Base-by-base conservation (phyloP, 2,113 vertebrate genomes). In the Scatophagus argus region DNA sequence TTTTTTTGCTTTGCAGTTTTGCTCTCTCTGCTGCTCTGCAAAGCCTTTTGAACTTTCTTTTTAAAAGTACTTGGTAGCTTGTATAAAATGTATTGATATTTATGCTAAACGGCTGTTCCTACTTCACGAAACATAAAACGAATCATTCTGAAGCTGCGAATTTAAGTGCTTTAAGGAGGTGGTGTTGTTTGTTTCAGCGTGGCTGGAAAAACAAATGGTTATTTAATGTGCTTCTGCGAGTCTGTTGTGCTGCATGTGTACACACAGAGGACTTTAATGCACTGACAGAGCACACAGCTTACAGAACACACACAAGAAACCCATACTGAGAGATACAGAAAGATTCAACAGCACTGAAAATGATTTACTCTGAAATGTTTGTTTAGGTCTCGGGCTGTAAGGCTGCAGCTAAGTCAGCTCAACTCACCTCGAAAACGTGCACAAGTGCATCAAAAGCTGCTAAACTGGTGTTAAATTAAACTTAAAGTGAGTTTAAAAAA, bases 1-100 rank as follows among this genome's bases (percentile, higher is more conserved):
- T 8, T 8, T 49, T 17, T 16, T 11, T 5, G 32, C 25, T 51
- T 61, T 7, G 6, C 14, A 29, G 23, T 66, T 44, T 19, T 56
- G n/a, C 21, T 52, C 59, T 17, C 38, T 46, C 38, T 52, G 34
- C 76, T 70, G 51, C 29, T 65, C 51, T 31, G 6, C 23, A 41
- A 55, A 74, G 16, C 58, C 6, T 14, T 80, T 56, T 71, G 65
- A 82, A 82, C 66, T 78, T 60, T 75, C 49, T 55, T 72, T 77
- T 64, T 29, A 70, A 70, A 77, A 66, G 8, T 49, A 16, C 12
- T 44, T 14, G 14, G 25, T 25, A 21, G 60, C 59, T 39, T 32
- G 36, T 27, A 16, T 55, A 31, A 73, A 13, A 23, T 54, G 2
- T 52, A 61, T 82, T 56, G 69, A 69, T 73, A 88, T 78, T 71